Percentiles rank a stretch among this genome's conserved stretches.
These are phyloP conservation scores for Phenganax marumi DNA, from an alignment of 92 coral and sea anemone species.

Conservation along the genomic window DNA sequence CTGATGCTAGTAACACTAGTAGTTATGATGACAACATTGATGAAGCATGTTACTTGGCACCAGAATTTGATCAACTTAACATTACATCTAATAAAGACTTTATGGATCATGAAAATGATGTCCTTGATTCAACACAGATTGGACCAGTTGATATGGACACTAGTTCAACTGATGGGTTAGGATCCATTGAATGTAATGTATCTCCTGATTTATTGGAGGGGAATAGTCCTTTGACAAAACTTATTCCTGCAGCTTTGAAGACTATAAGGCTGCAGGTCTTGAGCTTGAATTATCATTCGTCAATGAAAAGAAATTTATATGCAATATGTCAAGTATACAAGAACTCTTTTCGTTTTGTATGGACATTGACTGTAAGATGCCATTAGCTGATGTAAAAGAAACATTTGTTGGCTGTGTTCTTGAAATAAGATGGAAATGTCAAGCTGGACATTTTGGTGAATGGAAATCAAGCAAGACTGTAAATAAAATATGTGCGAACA, in stretches of 20 bases:
- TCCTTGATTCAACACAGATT: too few species aligned
- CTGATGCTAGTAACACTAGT: background rate
- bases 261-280: slow-evolving; percentile 13
- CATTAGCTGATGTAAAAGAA: slow-evolving; percentile 41
- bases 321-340: slow-evolving; percentile 23
- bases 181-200: too few species aligned
- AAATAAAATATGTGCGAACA: slow-evolving; percentile 43
- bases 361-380: slow-evolving; percentile 49
- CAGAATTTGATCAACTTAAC: background rate
- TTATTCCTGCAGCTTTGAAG: background rate
- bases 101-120: slow-evolving; percentile 1
- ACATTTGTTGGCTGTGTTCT: slow-evolving; percentile 42
- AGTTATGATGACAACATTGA: slow-evolving; percentile 1
- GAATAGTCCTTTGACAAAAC: background rate
- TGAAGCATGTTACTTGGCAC: background rate
- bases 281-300: slow-evolving; percentile 32
- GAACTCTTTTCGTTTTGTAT: slow-evolving; percentile 38
- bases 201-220: background rate
- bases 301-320: slow-evolving; percentile 45
- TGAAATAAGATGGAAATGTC: slow-evolving; percentile 39
- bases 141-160: too few species aligned
- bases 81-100: background rate
- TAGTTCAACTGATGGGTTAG: too few species aligned
- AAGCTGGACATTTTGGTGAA: slow-evolving; percentile 35
- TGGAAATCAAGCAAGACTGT: slow-evolving; percentile 42